Base-by-base conservation (phyloP, 2,888 invertebrate genomes). In the Sialis fuliginosa region DNA sequence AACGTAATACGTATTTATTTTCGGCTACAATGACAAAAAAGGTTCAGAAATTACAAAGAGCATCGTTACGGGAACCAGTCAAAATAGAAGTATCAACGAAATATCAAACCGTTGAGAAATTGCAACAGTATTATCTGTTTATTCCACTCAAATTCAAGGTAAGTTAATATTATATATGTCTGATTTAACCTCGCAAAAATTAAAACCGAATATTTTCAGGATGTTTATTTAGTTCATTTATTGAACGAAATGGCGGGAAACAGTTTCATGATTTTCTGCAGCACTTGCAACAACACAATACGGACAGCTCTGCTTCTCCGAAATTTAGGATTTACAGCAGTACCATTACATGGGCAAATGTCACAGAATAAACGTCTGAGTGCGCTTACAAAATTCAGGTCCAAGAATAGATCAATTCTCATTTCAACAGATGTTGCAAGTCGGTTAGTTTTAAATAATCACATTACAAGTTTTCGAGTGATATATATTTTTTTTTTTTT, bases 1-100 rank as follows among this genome's bases (percentile, higher is more conserved):
- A 97, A 56, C 74, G 98, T 4, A 72, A 79, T 50, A 98, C 98
- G 0, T 89, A 84, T 58, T 69, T 99, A 9, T 99, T 96, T 68
- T 98, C 97, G 0, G 98, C 98, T 0, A 99, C 98, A 1, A 98
- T 99, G 98, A 99, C 98, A 0, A 93, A 90, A 61, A 92, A 92
- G 65, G 85, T 97, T 0, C 87, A 89, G 56, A 98, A 98, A 62
- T 67, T 98, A 32, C 96, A 99, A 64, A 71, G 97, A 37, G 98
- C 97, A 1, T 96, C 92, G 0, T 66, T 98, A 6, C 79, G 79
- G 54, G 86, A 98, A 64, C 97, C 98, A 0, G 91, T 93, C 0
- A 91, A 88, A 66, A 88, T 99, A 0, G 96, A 97, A 63, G 93
- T 88, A 4, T 91, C 91, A 0, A 90, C 86, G 1, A 96, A 97